Evolutionary conservation across 2,888 invertebrate species (phyloP).

Genomic region (Phyto melanocephala): DNA sequence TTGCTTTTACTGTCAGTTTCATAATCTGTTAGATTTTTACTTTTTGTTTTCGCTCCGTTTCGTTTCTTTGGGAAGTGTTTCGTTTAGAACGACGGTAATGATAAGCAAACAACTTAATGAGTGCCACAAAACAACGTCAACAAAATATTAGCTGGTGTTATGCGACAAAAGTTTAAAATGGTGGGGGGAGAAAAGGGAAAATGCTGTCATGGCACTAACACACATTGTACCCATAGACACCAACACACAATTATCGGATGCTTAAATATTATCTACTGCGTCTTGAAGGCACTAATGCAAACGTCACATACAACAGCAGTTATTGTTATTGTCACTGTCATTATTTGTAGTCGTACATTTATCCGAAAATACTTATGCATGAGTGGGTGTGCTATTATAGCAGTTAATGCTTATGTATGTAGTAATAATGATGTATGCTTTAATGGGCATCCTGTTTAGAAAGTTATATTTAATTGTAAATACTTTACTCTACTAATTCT

Average conservation of each 20-base stretch:
- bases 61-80: slow-evolving; percentile 4
- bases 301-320: slow-evolving; percentile 11
- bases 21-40: slow-evolving; percentile 8
- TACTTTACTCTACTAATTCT: no score
- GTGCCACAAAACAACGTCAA: slow-evolving; percentile 46
- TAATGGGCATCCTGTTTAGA: no score
- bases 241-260: slow-evolving; percentile 24
- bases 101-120: slow-evolving; percentile 65
- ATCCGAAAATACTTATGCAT: no score
- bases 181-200: background rate
- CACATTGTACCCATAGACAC: background rate
- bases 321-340: slow-evolving; percentile 12
- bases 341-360: no score
- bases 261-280: slow-evolving; percentile 34
- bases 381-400: no score
- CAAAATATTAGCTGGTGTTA: slow-evolving; percentile 47
- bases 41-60: background rate
- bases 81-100: slow-evolving; percentile 53
- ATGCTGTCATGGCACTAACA: background rate
- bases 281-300: slow-evolving; percentile 23
- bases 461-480: no score
- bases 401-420: no score
- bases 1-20: slow-evolving; percentile 31
- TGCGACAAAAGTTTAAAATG: background rate
- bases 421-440: no score